phyloP scores from a whole-genome alignment of 1,140 invertebrate genomes.

The Drosophila lacteicornis region DNA sequence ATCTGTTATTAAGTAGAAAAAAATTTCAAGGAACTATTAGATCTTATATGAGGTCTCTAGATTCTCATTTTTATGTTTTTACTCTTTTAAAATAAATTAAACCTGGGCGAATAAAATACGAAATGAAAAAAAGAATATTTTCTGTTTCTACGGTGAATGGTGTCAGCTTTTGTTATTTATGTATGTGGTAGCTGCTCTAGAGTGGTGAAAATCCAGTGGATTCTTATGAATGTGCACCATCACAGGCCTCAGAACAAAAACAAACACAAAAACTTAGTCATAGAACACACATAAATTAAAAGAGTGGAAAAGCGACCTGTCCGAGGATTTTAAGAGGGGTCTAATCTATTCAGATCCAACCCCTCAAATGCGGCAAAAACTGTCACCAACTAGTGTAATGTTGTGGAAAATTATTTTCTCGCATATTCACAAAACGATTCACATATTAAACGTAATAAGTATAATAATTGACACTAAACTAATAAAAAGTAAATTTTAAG shows the following conservation, averaged over 20 bases:
- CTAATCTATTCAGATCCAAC: not conserved
- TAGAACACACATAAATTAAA: conserved; percentile 59
- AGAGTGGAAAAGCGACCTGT: conserved; percentile 18
- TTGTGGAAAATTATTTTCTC: conserved; percentile 38
- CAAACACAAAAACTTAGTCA: conserved; percentile 42
- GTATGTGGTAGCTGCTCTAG: conserved; percentile 30
- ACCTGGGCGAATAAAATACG: conserved; percentile 19
- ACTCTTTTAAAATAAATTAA: conserved; percentile 24
- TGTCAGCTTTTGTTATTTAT: conserved; percentile 48
- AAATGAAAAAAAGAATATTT: conserved; percentile 2
- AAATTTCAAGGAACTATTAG: too few relatives aligned
- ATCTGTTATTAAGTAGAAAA: not conserved
- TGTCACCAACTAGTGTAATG: conserved; percentile 4
- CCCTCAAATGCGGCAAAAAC: not conserved
- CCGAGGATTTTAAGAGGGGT: conserved; percentile 2
- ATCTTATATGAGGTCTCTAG: not conserved
- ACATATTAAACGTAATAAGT: not conserved
- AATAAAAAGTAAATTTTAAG: conserved; percentile 14
- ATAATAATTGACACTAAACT: not conserved
- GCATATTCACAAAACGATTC: not conserved
- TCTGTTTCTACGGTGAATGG: not conserved
- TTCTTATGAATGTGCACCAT: conserved; percentile 34
- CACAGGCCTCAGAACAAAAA: conserved; percentile 1
- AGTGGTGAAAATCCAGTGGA: conserved; percentile 50
- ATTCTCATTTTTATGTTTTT: conserved; percentile 1